A percentile compares a stretch with the other conserved stretches of the same genome.
Evolutionary conservation across 2,797 vertebrate species (phyloP).

Genomic region (Leontopithecus rosalia): DNA sequence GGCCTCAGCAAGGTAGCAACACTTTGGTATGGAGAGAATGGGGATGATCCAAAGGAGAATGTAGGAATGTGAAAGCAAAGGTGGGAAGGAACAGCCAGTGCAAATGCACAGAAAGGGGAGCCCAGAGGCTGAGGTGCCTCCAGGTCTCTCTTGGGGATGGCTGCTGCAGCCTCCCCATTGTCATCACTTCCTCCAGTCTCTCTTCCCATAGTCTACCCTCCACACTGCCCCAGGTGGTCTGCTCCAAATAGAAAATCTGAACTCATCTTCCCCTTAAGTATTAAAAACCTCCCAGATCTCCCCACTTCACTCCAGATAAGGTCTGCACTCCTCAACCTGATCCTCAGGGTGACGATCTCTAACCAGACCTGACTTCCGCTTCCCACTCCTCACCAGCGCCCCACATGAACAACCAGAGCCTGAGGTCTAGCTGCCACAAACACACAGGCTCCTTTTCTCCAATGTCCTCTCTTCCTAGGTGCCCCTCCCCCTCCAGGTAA

Average conservation of each 20-base stretch:
- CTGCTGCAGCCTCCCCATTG: not conserved
- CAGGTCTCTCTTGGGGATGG: not conserved
- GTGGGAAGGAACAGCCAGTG: not conserved
- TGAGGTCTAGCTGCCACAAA: not conserved
- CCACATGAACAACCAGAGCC: not conserved
- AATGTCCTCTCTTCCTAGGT: not conserved
- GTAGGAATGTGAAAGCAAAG: not conserved
- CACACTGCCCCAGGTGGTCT: not conserved
- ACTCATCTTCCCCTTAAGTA: not conserved
- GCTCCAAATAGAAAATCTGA: not conserved
- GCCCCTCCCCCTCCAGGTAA: not conserved
- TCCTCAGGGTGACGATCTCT: not conserved
- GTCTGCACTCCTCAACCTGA: not conserved
- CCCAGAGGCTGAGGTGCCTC: not conserved
- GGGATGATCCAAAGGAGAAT: not conserved
- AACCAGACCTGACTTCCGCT: not conserved
- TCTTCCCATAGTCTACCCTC: not conserved
- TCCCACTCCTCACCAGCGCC: fast-evolving
- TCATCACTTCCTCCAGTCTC: not conserved
- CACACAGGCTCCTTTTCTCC: not conserved
- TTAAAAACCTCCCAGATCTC: not conserved
- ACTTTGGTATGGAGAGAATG: not conserved
- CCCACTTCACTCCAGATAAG: not conserved
- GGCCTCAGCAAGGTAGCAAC: not conserved
- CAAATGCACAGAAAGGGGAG: not conserved